phyloP scores from a whole-genome alignment of 2,888 invertebrate species.

The Peribatodes rhomboidaria region DNA sequence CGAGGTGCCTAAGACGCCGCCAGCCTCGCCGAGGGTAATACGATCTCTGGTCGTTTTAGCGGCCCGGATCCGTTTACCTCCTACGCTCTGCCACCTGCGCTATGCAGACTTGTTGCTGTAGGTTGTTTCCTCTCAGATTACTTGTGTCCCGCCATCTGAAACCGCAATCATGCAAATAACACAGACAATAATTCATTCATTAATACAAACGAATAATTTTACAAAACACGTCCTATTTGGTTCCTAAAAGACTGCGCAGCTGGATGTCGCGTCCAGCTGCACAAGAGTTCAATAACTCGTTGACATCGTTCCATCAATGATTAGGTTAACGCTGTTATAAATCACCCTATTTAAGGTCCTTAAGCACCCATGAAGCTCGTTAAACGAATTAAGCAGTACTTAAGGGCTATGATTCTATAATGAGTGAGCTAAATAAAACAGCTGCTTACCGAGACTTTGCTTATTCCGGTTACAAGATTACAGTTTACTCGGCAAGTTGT shows the following conservation, averaged over 20 bases:
- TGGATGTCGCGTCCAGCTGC: conserved; percentile 5
- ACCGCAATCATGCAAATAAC: conserved; percentile 3
- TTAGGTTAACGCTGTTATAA: conserved; percentile 17
- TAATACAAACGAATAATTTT: not conserved
- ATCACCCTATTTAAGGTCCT: conserved; percentile 27
- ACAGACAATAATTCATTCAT: not conserved
- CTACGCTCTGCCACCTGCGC: conserved; percentile 40
- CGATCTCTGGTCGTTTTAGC: conserved; percentile 46
- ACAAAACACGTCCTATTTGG: not conserved
- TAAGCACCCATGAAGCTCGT: conserved; percentile 24
- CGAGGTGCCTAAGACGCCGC: conserved; percentile 65
- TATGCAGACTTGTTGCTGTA: conserved; percentile 28
- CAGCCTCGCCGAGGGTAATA: conserved; percentile 44
- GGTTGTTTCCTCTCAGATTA: conserved; percentile 17
- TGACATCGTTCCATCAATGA: conserved; percentile 23
- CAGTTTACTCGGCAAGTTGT: not conserved
- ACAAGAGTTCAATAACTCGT: conserved; percentile 25
- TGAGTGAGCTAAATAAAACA: conserved; percentile 13
- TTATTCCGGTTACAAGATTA: conserved; percentile 5
- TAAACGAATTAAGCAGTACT: conserved; percentile 27
- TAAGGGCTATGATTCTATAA: conserved; percentile 17
- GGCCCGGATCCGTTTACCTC: conserved; percentile 39
- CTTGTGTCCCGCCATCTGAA: conserved; percentile 18
- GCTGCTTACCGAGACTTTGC: conserved; percentile 10
- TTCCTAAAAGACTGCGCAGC: no score